Conservation (phyloP, 2,113 vertebrate genomes). For the Gopherus evgoodei region DNA sequence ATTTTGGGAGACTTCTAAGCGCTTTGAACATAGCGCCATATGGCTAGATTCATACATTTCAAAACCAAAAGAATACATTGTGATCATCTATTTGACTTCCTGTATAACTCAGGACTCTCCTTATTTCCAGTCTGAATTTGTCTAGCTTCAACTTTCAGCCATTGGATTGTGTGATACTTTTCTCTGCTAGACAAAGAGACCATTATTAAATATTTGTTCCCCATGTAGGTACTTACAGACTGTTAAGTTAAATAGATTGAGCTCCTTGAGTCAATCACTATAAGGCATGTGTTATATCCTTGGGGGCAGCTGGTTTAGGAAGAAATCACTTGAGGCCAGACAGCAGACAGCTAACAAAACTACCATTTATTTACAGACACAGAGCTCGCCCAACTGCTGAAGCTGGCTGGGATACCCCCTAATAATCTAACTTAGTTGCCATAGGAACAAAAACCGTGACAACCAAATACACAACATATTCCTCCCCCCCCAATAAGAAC, state of each 20-base stretch:
- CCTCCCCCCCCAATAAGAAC: too few species aligned
- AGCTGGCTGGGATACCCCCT: too few species aligned
- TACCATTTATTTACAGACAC: too few species aligned
- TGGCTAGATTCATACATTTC: not conserved
- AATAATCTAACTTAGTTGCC: too few species aligned
- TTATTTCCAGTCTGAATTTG: not conserved
- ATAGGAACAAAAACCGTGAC: too few species aligned
- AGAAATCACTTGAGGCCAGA: too few species aligned
- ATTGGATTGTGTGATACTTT: not conserved
- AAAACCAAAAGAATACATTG: not conserved
- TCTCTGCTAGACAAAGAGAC: not conserved
- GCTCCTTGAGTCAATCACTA: not conserved
- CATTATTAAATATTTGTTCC: not conserved
- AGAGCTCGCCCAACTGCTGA: too few species aligned
- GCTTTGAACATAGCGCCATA: slow-evolving; percentile 39
- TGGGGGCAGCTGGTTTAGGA: too few species aligned
- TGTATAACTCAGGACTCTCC: not conserved
- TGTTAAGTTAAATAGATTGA: not conserved
- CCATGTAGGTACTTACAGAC: not conserved
- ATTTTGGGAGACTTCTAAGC: slow-evolving; percentile 55
- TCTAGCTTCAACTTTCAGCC: not conserved
- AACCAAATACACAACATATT: too few species aligned
- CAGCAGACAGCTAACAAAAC: too few species aligned
- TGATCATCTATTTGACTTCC: not conserved
- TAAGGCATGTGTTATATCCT: not conserved